A percentile compares a stretch with the other conserved stretches of the same genome.
phyloP scores from a whole-genome alignment of 2,888 invertebrate species.

The Nowickia ferox region DNA sequence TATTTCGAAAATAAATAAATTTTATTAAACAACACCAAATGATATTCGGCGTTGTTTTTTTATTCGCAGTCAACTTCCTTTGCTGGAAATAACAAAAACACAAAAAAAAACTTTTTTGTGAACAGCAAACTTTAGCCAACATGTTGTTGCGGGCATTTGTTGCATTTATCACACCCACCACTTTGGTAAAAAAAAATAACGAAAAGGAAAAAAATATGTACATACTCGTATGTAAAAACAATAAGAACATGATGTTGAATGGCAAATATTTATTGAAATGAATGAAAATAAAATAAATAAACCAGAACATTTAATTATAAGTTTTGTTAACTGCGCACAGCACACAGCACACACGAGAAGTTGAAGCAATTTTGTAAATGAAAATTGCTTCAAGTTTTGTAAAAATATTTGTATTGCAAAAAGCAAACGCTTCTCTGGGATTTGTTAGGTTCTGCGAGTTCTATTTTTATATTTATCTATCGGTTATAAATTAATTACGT shows the following conservation, averaged over 20 bases:
- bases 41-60: constrained; percentile 34
- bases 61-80: constrained; percentile 54
- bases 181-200: constrained; percentile 20
- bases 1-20: constrained; percentile 46
- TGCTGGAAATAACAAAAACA: constrained; percentile 27
- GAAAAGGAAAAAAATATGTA: neutral
- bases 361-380: neutral
- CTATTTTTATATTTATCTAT: constrained; percentile 40
- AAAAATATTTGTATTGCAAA: neutral
- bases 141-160: constrained; percentile 66
- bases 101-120: constrained; percentile 1
- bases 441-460: neutral
- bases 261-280: constrained; percentile 45
- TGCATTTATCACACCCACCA: constrained; percentile 70
- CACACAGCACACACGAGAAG: neutral
- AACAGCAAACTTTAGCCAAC: constrained; percentile 32
- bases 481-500: constrained; percentile 58
- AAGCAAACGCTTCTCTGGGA: constrained; percentile 3
- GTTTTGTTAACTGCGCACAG: constrained; percentile 3
- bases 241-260: constrained; percentile 28
- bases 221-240: constrained; percentile 26
- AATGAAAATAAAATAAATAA: constrained; percentile 54
- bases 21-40: constrained; percentile 42
- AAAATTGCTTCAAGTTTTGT: neutral
- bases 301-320: constrained; percentile 41